Evolutionary conservation across 2,113 vertebrate species (phyloP), one percentile per base, ranked within the genome.

Genomic region (Cryptomyrus ogoouensis): DNA sequence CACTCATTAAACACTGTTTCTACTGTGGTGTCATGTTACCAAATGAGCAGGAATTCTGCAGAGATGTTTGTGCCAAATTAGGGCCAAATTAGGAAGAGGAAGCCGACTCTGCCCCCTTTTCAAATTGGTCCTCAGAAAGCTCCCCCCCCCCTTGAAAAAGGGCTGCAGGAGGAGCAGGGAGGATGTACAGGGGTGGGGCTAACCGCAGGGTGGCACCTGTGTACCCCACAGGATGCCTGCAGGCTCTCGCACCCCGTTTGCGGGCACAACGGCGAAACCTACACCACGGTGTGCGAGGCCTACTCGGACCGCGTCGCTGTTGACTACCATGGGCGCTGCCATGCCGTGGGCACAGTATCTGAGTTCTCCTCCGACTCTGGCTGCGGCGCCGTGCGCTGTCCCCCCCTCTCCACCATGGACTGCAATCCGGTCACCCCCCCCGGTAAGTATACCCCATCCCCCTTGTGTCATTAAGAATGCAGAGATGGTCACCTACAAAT

Each of bases 181-280:
- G 13, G 24, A 35, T 17, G 56, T 44, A 10, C 24, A 13, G 46
- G 83, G 19, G 39, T 50, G 6, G 21, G 50, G 24, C 87, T 66
- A 39, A 88, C 87, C 9, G 9, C 21, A 24, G 87, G 89, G 89
- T 13, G 62, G 62, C 83, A 27, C 87, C 13, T 84, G 52, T 80
- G 87, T 70, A 24, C 17, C 92, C 49, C 53, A 3, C 92, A 97
- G 96, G 95, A 96, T 0, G 77, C 93, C 56, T 99, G 98, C 94
- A 96, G 94, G 90, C 93, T 92, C 0, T 74, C 58, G 0, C 95
- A 96, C 85, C 95, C 95, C 0, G 94, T 99, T 0, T 99, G 98
- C 0, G 98, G 98, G 0, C 98, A 99, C 39, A 97, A 98, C 0
- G 97, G 98, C 0, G 98, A 99, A 89, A 99, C 97, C 7, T 99